A percentile compares a stretch with the other conserved stretches of the same genome.
These are phyloP conservation scores for Hemitrygon akajei DNA, from an alignment of 2,797 vertebrate genomes.

Conservation along the genomic window DNA sequence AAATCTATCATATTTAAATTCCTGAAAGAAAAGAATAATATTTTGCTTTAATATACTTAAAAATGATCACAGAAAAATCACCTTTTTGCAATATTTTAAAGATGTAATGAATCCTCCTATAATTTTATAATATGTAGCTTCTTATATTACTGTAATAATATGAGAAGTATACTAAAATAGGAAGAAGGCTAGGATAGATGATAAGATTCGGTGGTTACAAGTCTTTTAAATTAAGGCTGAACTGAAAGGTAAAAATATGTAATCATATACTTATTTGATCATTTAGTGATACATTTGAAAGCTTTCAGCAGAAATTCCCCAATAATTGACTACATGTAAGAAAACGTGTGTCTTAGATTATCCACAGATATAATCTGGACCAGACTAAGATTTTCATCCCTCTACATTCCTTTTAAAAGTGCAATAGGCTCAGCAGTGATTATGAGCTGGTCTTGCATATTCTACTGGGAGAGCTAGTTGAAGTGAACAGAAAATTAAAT, in stretches of 20 bases:
- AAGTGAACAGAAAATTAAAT: background rate
- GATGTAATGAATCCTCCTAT: background rate
- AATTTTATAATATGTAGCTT: background rate
- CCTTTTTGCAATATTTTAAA: background rate
- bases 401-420: background rate
- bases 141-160: background rate
- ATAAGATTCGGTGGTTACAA: background rate
- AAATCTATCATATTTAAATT: constrained; percentile 49
- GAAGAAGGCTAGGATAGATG: background rate
- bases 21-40: constrained; percentile 41
- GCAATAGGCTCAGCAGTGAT: background rate
- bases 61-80: constrained; percentile 1
- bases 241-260: background rate
- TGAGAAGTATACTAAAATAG: background rate
- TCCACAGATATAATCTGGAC: background rate
- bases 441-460: background rate
- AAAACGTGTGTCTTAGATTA: background rate
- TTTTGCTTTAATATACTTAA: background rate
- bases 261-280: background rate
- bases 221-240: background rate
- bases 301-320: background rate
- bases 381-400: background rate
- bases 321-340: background rate
- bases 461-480: background rate
- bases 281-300: background rate